Conservation (phyloP, 2,888 invertebrate genomes). For the Coecobrya sp. region DNA sequence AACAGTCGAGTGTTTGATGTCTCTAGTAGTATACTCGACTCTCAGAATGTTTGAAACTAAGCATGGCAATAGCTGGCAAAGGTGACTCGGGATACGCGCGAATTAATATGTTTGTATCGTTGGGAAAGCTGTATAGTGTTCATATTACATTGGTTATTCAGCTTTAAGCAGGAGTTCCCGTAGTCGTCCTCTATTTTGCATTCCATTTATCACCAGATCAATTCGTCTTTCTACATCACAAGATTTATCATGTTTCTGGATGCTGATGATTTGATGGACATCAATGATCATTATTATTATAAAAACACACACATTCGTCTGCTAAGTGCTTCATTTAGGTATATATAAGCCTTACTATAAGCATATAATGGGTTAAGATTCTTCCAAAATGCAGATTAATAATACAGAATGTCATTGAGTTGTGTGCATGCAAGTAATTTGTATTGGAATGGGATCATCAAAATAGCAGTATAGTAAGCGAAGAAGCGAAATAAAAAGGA, state of each 20-base stretch:
- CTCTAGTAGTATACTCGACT: background rate
- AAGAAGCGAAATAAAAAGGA: background rate
- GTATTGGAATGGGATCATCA: conserved; percentile 9
- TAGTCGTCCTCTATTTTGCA: background rate
- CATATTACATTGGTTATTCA: background rate
- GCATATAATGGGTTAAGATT: no score
- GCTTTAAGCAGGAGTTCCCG: background rate
- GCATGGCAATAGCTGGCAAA: conserved; percentile 26
- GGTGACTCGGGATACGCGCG: background rate
- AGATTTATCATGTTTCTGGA: background rate
- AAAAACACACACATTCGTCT: no score
- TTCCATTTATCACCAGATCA: conserved; percentile 14
- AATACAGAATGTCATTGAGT: background rate
- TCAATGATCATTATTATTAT: background rate
- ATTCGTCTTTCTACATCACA: conserved; percentile 2
- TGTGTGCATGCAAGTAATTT: background rate
- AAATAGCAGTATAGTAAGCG: background rate
- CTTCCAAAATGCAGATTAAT: no score
- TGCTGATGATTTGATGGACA: background rate
- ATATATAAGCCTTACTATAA: background rate
- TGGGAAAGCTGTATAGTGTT: background rate
- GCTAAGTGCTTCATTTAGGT: background rate
- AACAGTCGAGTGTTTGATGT: background rate
- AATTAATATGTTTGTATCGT: conserved; percentile 9
- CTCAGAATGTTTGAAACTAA: conserved; percentile 2